Conservation (phyloP, 2,113 vertebrate genomes). For the Cynocephalus volans region DNA sequence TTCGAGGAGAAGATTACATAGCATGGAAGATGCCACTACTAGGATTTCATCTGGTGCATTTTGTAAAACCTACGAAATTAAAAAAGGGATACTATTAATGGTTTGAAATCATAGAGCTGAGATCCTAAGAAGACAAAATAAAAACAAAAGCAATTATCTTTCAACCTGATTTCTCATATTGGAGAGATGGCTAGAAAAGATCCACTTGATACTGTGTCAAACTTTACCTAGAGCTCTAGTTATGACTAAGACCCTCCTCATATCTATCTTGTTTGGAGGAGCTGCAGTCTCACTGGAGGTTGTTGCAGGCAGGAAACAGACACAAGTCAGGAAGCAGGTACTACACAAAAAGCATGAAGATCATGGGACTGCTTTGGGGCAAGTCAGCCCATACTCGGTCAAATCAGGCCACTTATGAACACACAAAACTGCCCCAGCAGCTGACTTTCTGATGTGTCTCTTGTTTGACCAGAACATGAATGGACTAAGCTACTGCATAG, state of each 20-base stretch:
- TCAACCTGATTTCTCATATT: background rate
- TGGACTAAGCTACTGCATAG: background rate
- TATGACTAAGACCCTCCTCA: background rate
- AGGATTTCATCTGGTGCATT: conserved; percentile 99
- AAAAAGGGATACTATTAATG: conserved; percentile 65
- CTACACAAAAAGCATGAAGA: background rate
- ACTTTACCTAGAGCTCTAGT: background rate
- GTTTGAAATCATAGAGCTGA: conserved; percentile 29
- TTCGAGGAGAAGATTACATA: conserved; percentile 99
- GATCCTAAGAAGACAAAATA: conserved; percentile 57
- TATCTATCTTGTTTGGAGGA: background rate
- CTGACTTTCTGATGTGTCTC: background rate
- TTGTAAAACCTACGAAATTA: conserved; percentile 94
- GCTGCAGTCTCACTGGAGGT: background rate
- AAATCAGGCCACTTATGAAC: background rate
- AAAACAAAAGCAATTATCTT: conserved; percentile 48
- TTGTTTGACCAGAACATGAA: background rate
- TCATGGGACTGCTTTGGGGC: background rate
- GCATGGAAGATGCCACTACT: conserved; percentile 98
- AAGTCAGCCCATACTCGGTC: background rate
- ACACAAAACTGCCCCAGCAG: background rate
- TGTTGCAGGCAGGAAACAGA: background rate
- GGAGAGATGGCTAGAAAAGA: conserved; percentile 21
- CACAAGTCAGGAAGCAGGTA: background rate
- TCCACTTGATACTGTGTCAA: background rate